Conservation (phyloP, 2,888 invertebrate species). For the Dexiosoma caninum region DNA sequence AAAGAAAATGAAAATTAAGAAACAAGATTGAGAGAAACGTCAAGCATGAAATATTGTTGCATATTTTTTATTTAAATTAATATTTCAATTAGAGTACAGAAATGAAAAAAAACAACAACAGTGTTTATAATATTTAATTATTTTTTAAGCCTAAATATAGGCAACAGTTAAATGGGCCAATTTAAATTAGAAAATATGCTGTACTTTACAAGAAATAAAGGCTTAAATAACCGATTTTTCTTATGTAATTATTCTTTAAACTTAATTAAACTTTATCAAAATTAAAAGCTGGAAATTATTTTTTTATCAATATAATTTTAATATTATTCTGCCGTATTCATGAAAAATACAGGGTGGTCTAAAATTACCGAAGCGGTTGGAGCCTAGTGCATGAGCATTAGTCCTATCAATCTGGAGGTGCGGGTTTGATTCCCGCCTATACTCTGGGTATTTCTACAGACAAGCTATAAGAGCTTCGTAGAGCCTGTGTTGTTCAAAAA, state of each 20-base stretch:
- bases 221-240: too few species aligned
- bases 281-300: not conserved
- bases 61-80: slow-evolving; percentile 34
- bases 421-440: too few species aligned
- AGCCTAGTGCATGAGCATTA: too few species aligned
- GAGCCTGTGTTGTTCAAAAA: too few species aligned
- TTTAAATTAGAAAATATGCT: not conserved
- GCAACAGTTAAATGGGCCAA: slow-evolving; percentile 3
- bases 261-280: not conserved
- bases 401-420: too few species aligned
- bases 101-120: not conserved
- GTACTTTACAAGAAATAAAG: too few species aligned
- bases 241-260: too few species aligned
- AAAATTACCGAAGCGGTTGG: too few species aligned
- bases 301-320: not conserved
- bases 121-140: not conserved
- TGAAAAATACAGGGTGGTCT: too few species aligned
- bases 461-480: too few species aligned
- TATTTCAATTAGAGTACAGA: slow-evolving; percentile 3
- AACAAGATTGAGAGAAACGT: not conserved
- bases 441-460: too few species aligned
- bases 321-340: too few species aligned
- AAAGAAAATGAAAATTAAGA: not conserved
- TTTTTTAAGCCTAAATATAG: slow-evolving; percentile 5
- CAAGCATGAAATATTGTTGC: not conserved